Percentiles rank a stretch among this genome's conserved stretches.
Conservation (phyloP, 2,113 vertebrate genomes). For the Crotophaga sulcirostris region DNA sequence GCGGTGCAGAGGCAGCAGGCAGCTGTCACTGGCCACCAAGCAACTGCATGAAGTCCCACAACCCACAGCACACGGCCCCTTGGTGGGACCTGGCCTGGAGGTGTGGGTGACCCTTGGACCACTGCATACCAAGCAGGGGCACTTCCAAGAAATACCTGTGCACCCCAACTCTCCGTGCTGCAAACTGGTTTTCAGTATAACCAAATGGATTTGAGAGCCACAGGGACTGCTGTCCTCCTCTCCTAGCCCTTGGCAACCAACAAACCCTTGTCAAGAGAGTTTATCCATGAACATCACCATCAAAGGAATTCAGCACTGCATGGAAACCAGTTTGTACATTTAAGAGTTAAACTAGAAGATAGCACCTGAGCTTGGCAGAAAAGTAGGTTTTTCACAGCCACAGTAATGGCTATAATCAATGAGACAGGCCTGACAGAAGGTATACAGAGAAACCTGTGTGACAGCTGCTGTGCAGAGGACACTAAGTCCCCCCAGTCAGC, state of each 20-base stretch:
- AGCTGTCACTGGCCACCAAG: not conserved
- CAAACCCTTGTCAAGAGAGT: not conserved
- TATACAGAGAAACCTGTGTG: not conserved
- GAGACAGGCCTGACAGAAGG: not conserved
- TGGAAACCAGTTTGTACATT: not conserved
- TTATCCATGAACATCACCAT: not conserved
- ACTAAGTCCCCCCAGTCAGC: not conserved
- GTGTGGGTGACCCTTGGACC: rapidly evolving
- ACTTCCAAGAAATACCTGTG: not conserved
- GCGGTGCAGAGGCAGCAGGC: rapidly evolving
- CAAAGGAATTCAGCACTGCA: not conserved
- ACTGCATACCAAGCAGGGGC: rapidly evolving
- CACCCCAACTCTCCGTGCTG: not conserved
- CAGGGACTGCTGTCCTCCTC: too few relatives aligned
- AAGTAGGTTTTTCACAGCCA: not conserved
- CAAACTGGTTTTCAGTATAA: not conserved
- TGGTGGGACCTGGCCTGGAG: not conserved
- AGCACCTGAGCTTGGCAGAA: not conserved
- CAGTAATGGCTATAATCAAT: not conserved
- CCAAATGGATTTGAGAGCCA: not conserved
- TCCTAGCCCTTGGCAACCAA: not conserved
- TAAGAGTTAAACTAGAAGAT: not conserved
- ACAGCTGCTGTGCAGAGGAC: not conserved
- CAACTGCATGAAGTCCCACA: not conserved
- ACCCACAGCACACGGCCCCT: rapidly evolving